Evolutionary conservation across 1,140 invertebrate genomes (phyloP).

Genomic region (Orius laevigatus): DNA sequence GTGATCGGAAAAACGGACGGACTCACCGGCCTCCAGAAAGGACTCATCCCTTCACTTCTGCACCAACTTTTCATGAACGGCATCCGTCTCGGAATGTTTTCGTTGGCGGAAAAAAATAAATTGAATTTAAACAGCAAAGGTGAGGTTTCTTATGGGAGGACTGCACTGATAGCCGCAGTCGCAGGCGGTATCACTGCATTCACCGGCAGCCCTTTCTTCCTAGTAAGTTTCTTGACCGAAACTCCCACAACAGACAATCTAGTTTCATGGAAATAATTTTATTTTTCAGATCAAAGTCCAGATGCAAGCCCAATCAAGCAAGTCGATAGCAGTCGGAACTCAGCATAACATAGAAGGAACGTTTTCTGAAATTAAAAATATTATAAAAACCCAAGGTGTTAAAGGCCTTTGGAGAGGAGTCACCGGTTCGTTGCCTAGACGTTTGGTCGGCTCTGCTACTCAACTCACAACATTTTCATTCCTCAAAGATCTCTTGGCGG

Average conservation of each 20-base stretch:
- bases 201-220: conserved; percentile 62
- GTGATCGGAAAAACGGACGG: conserved; percentile 45
- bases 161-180: conserved; percentile 5
- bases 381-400: conserved; percentile 33
- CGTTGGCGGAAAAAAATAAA: conserved; percentile 24
- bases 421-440: conserved; percentile 51
- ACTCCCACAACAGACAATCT: too few relatives aligned
- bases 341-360: conserved; percentile 64
- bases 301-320: conserved; percentile 59
- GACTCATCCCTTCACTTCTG: conserved; percentile 60
- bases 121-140: conserved; percentile 10
- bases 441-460: conserved; percentile 68
- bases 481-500: conserved; percentile 41
- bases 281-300: conserved; percentile 64
- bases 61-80: conserved; percentile 56
- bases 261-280: too few relatives aligned
- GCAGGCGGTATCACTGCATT: conserved; percentile 59
- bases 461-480: conserved; percentile 69
- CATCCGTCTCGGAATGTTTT: conserved; percentile 52
- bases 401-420: conserved; percentile 61
- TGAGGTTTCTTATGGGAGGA: conserved; percentile 11
- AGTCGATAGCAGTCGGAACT: conserved; percentile 69
- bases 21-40: conserved; percentile 53
- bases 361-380: conserved; percentile 28
- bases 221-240: conserved; percentile 33